Evolutionary conservation across 2,888 invertebrate species (phyloP).

Genomic region (Ischnura elegans): DNA sequence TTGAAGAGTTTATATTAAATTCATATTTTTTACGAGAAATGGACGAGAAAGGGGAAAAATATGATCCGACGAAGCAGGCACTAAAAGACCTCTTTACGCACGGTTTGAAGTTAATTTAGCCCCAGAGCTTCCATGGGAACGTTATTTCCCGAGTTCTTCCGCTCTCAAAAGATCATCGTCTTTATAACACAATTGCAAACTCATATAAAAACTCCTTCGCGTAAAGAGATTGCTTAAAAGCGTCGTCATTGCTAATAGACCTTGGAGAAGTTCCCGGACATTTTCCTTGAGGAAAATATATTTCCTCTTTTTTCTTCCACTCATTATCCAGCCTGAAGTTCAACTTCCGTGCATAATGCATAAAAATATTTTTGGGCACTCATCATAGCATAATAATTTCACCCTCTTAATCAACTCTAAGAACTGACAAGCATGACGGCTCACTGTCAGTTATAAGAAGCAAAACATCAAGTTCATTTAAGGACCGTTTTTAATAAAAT

Average conservation of each 20-base stretch:
- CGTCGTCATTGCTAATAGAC: slow-evolving; percentile 27
- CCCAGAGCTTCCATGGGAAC: background rate
- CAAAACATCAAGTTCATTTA: too few species aligned
- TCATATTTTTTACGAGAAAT: slow-evolving; percentile 7
- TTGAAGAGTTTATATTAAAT: background rate
- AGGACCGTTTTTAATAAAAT: too few species aligned
- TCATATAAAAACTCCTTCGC: slow-evolving; percentile 1
- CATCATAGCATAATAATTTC: background rate
- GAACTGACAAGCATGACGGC: too few species aligned
- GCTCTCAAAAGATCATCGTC: slow-evolving; percentile 6
- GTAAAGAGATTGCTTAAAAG: slow-evolving; percentile 26
- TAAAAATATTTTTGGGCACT: background rate
- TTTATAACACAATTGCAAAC: slow-evolving; percentile 6
- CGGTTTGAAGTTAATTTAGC: slow-evolving; percentile 18
- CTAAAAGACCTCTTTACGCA: slow-evolving; percentile 12
- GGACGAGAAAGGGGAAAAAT: background rate
- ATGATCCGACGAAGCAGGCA: background rate
- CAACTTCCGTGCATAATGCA: background rate
- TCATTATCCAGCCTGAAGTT: background rate
- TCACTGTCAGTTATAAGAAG: too few species aligned
- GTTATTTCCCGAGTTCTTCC: background rate
- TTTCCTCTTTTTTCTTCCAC: background rate
- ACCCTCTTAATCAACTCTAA: too few species aligned
- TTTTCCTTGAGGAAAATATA: background rate
- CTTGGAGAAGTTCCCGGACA: background rate